Conservation (phyloP, 2,113 vertebrate species). For the Aegithalos caudatus region DNA sequence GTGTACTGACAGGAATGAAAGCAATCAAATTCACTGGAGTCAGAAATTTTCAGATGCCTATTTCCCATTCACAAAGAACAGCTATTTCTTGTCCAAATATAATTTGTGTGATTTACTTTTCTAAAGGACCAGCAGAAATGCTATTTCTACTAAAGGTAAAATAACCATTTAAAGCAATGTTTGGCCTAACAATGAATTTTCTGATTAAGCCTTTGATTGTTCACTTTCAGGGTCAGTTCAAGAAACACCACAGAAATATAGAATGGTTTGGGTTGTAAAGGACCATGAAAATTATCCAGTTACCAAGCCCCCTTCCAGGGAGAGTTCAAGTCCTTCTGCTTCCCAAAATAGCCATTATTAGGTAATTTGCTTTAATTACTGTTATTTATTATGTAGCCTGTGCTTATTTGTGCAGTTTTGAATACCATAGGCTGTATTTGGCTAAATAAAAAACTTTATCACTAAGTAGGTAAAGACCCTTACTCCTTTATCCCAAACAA, state of each 20-base stretch:
- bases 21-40: background rate
- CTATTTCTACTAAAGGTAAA: background rate
- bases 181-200: constrained; percentile 22
- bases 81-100: background rate
- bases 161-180: background rate
- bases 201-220: constrained; percentile 24
- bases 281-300: background rate
- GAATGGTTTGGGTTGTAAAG: background rate
- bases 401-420: background rate
- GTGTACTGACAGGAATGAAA: background rate
- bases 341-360: background rate
- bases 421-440: background rate
- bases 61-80: background rate
- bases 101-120: background rate
- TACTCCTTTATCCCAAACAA: background rate
- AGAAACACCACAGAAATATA: background rate
- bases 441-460: background rate
- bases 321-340: background rate
- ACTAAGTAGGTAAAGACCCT: background rate
- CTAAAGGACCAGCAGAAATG: background rate
- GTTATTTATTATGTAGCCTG: background rate
- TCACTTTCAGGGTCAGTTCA: constrained; percentile 23
- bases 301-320: background rate
- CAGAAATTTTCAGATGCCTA: background rate
- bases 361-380: background rate